Percentiles rank a stretch among this genome's conserved stretches.
These are phyloP conservation scores for Zeus faber DNA, from an alignment of 2,113 vertebrate species.

Conservation along the genomic window DNA sequence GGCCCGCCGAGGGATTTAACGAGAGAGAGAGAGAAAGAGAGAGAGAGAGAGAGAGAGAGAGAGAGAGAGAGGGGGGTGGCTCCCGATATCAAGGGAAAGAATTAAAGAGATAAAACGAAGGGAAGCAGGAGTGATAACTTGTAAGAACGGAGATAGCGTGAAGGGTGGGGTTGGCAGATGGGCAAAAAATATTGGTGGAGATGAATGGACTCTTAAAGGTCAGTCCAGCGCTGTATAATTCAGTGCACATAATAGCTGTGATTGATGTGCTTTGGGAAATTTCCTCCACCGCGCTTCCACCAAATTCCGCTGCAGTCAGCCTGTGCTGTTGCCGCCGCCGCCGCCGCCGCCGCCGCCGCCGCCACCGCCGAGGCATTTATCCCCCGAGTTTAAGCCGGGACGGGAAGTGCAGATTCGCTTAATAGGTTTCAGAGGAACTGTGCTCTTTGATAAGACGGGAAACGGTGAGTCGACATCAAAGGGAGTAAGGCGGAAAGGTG, in stretches of 20 bases:
- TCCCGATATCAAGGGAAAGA: conserved; percentile 13
- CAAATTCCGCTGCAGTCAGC: too few species aligned
- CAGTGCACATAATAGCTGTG: conserved; percentile 71
- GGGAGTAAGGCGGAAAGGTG: conserved; percentile 27
- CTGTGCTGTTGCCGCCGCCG: too few species aligned
- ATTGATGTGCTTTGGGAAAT: conserved; percentile 70
- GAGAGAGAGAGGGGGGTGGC: conserved; percentile 9
- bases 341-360: too few species aligned
- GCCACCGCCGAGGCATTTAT: conserved; percentile 35
- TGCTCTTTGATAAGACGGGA: conserved; percentile 52
- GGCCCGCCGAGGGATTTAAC: conserved; percentile 49
- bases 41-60: not conserved
- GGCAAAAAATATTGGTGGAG: conserved; percentile 70
- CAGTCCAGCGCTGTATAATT: conserved; percentile 75
- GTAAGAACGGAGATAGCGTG: conserved; percentile 53
- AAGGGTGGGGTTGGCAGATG: conserved; percentile 53
- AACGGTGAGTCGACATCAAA: conserved; percentile 43
- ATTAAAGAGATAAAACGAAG: conserved; percentile 33
- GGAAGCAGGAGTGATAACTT: conserved; percentile 28
- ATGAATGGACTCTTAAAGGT: conserved; percentile 78
- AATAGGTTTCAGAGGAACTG: conserved; percentile 59
- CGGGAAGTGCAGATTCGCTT: conserved; percentile 47
- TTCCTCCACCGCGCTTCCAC: conserved; percentile 40
- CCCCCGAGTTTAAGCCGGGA: conserved; percentile 56
- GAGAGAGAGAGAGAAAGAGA: conserved; percentile 16